phyloP scores from a whole-genome alignment of 1,140 invertebrate species.

The Cephus cinctus region DNA sequence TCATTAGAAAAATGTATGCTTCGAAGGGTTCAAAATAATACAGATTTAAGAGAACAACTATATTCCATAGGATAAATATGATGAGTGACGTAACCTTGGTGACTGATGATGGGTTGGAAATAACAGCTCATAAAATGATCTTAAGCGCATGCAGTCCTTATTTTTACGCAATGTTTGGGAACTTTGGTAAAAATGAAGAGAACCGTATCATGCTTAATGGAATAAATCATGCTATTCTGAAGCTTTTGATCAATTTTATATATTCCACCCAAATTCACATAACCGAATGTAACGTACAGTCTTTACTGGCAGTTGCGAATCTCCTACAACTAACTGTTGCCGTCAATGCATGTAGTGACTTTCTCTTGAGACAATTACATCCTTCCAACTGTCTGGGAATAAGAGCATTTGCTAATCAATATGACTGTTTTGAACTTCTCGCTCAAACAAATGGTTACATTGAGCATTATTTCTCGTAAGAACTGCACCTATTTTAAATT shows the following conservation, averaged over 20 bases:
- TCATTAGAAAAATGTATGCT: too few relatives aligned
- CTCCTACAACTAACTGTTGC: conserved; percentile 89
- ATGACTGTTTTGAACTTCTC: conserved; percentile 85
- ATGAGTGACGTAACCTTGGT: conserved; percentile 87
- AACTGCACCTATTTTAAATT: conserved; percentile 23
- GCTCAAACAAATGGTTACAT: conserved; percentile 82
- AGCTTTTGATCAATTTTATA: conserved; percentile 84
- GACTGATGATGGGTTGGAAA: conserved; percentile 72
- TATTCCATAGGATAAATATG: conserved; percentile 70
- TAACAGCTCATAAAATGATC: conserved; percentile 90
- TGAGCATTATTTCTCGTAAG: conserved; percentile 89
- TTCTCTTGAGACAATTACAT: conserved; percentile 87
- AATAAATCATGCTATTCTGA: conserved; percentile 75
- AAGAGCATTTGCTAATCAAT: conserved; percentile 90
- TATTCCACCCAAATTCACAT: conserved; percentile 89
- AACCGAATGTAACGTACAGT: conserved; percentile 92
- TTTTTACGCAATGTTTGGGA: conserved; percentile 97
- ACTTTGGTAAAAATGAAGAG: conserved; percentile 85
- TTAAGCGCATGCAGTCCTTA: conserved; percentile 91
- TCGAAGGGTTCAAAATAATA: too few relatives aligned
- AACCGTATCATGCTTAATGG: conserved; percentile 81
- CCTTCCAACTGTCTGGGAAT: conserved; percentile 95
- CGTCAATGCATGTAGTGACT: conserved; percentile 90
- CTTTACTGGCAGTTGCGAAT: conserved; percentile 90
- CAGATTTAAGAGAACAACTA: too few relatives aligned